These are phyloP conservation scores for Lytechinus variegatus DNA, from an alignment of 35 echinoderm and acorn worm species.

Conservation along the genomic window DNA sequence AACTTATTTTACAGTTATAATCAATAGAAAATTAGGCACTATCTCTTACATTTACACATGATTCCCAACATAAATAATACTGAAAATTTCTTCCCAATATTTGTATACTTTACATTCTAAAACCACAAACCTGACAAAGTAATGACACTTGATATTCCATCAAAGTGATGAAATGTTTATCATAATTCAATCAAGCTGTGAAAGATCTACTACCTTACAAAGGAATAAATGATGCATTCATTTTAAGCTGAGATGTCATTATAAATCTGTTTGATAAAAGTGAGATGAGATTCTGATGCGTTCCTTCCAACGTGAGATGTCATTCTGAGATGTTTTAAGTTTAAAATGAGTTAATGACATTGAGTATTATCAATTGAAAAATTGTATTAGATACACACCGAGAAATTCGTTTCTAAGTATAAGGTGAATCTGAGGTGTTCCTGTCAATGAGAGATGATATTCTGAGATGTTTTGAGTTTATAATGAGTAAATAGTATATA, in stretches of 20 bases:
- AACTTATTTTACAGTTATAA: neutral
- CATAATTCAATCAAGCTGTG: too few relatives aligned
- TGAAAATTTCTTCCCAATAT: neutral
- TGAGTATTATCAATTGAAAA: too few relatives aligned
- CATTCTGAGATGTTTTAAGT: neutral
- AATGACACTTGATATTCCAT: neutral
- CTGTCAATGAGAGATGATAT: neutral
- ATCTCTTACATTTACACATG: neutral
- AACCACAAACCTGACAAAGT: neutral
- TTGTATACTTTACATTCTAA: neutral
- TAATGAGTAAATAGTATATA: too few relatives aligned
- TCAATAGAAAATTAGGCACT: slow-evolving; percentile 19
- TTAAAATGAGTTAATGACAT: too few relatives aligned
- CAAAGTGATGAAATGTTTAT: neutral
- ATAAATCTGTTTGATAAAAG: neutral
- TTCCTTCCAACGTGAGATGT: neutral
- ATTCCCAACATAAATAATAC: slow-evolving; percentile 14
- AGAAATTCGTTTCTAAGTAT: neutral
- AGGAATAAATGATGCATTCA: too few relatives aligned
- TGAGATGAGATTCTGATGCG: neutral
- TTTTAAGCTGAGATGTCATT: too few relatives aligned
- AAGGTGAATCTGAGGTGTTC: neutral
- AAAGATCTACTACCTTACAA: too few relatives aligned
- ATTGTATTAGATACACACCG: too few relatives aligned
- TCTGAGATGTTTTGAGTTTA: neutral